Evolutionary conservation across 2,888 invertebrate species (phyloP).

Genomic region (Hyposoter didymator): DNA sequence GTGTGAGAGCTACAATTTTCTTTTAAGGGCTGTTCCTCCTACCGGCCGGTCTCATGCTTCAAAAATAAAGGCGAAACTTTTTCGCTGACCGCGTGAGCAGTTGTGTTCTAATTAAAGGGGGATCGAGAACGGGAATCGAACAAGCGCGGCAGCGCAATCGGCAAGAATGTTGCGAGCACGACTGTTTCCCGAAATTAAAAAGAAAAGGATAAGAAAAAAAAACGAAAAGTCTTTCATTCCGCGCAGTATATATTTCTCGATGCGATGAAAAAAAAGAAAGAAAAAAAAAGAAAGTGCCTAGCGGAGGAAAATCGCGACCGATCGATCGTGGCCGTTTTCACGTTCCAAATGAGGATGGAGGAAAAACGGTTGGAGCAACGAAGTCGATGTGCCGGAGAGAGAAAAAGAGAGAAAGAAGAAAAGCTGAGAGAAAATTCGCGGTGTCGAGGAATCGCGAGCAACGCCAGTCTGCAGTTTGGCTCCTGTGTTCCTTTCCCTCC

Average conservation of each 20-base stretch:
- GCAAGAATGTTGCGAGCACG: slow-evolving; percentile 44
- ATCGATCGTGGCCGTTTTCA: slow-evolving; percentile 71
- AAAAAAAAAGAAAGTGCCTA: slow-evolving; percentile 46
- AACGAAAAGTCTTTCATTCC: slow-evolving; percentile 33
- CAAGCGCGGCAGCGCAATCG: slow-evolving; percentile 42
- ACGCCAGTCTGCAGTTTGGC: slow-evolving; percentile 63
- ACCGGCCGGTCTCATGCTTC: background rate
- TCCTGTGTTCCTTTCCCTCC: slow-evolving; percentile 56
- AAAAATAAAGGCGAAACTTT: slow-evolving; percentile 20
- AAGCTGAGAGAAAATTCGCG: slow-evolving; percentile 75
- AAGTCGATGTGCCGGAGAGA: slow-evolving; percentile 53
- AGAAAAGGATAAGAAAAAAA: slow-evolving; percentile 1
- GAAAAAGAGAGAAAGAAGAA: slow-evolving; percentile 53
- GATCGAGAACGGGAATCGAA: slow-evolving; percentile 22
- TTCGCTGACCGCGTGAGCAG: slow-evolving; percentile 39
- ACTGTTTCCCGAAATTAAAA: slow-evolving; percentile 34
- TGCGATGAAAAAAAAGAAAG: slow-evolving; percentile 43
- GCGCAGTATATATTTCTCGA: slow-evolving; percentile 45
- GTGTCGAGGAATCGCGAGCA: slow-evolving; percentile 77
- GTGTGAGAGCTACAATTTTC: slow-evolving; percentile 5
- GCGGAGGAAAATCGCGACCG: slow-evolving; percentile 66
- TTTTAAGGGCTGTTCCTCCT: background rate
- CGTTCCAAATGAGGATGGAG: slow-evolving; percentile 70
- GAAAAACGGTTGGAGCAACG: slow-evolving; percentile 57
- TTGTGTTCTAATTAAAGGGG: slow-evolving; percentile 37